A percentile compares a stretch with the other conserved stretches of the same genome.
Conservation (phyloP, 1,140 invertebrate species). For the Portunus trituberculatus region DNA sequence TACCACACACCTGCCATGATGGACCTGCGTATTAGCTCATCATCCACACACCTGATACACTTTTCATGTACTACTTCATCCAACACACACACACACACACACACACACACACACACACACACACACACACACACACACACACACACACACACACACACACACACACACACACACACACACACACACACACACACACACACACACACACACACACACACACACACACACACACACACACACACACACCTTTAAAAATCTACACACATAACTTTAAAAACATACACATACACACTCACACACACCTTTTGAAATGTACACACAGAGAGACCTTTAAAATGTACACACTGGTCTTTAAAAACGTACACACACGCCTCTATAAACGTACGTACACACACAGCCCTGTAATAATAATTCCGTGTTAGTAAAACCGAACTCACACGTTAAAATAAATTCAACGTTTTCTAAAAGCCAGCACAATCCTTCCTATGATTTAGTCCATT, state of each 20-base stretch:
- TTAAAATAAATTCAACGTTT: too few species aligned
- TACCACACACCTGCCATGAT: too few species aligned
- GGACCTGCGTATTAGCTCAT: too few species aligned
- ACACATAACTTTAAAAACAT: not conserved
- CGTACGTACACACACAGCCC: not conserved
- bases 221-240: conserved; percentile 25
- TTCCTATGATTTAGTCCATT: too few species aligned
- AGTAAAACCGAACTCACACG: too few species aligned
- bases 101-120: conserved; percentile 37
- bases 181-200: not conserved
- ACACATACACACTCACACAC: conserved; percentile 51
- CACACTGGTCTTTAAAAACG: not conserved
- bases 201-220: conserved; percentile 21
- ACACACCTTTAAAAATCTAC: conserved; percentile 1
- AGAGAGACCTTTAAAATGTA: not conserved
- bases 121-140: conserved; percentile 35
- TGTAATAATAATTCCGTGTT: not conserved
- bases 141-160: conserved; percentile 35
- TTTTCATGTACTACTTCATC: too few species aligned
- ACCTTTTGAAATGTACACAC: not conserved
- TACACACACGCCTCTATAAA: not conserved
- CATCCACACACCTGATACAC: too few species aligned
- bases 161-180: conserved; percentile 28
- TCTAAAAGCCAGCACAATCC: too few species aligned
- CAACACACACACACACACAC: not conserved